These are phyloP conservation scores for Drosophila antonietae DNA, from an alignment of 2,888 invertebrate species.

Conservation along the genomic window DNA sequence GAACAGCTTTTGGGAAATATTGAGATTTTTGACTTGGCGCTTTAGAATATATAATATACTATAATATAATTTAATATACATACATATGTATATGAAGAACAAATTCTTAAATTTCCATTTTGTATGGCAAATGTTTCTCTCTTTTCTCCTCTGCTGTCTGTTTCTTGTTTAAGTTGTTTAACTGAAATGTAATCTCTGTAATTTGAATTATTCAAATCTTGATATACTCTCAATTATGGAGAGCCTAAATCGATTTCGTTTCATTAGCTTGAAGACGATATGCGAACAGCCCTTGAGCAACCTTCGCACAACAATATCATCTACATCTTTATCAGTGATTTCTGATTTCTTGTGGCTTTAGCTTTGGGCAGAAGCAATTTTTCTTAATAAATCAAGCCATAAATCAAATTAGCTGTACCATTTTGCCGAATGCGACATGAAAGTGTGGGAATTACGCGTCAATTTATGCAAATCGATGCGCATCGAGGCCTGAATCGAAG, in stretches of 20 bases:
- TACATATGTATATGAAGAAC: no score
- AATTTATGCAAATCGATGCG: slow-evolving; percentile 69
- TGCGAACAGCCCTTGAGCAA: neutral
- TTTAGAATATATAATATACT: no score
- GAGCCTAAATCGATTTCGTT: neutral
- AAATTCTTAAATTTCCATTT: neutral
- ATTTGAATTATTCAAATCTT: neutral
- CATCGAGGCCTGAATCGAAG: slow-evolving; percentile 39
- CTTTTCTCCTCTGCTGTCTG: no score
- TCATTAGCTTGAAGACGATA: neutral
- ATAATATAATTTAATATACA: neutral
- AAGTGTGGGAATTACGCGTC: slow-evolving; percentile 75
- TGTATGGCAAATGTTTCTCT: neutral
- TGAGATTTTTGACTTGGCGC: no score
- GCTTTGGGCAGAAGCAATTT: slow-evolving; percentile 45
- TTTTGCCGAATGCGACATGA: slow-evolving; percentile 72
- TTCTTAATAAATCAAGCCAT: slow-evolving; percentile 63
- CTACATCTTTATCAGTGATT: slow-evolving; percentile 50
- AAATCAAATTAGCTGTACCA: slow-evolving; percentile 73
- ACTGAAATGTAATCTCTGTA: neutral
- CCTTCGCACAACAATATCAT: slow-evolving; percentile 5
- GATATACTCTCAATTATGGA: neutral
- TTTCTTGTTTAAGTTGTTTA: neutral
- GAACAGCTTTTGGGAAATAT: no score
- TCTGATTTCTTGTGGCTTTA: neutral